Percentiles rank a stretch among this genome's conserved stretches.
phyloP scores from a whole-genome alignment of 1,140 invertebrate species.

The Ruditapes philippinarum region DNA sequence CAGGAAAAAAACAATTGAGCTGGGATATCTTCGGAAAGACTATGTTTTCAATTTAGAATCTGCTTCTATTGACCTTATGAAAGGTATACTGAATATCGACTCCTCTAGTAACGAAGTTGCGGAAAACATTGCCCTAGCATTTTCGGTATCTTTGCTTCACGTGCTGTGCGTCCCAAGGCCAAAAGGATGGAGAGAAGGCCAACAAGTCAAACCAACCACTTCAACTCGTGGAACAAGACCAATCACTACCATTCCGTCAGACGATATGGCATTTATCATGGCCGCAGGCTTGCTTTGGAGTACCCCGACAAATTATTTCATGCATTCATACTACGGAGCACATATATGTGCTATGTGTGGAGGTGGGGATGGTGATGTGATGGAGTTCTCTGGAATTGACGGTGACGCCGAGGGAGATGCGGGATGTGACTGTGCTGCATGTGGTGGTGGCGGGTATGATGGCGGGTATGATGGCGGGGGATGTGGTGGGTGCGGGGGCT shows the following conservation, averaged over 20 bases:
- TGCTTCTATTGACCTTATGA: slow-evolving; percentile 2
- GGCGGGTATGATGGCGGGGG: slow-evolving; percentile 21
- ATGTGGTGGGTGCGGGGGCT: neutral
- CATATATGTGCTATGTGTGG: slow-evolving; percentile 33
- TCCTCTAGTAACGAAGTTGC: slow-evolving; percentile 61
- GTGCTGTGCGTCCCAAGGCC: slow-evolving; percentile 70
- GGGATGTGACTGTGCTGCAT: slow-evolving; percentile 1
- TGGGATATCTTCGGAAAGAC: slow-evolving; percentile 13
- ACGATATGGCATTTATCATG: slow-evolving; percentile 43
- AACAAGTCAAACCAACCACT: slow-evolving; percentile 15
- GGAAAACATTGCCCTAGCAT: slow-evolving; percentile 72
- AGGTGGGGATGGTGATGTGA: neutral
- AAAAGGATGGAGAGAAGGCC: slow-evolving; percentile 15
- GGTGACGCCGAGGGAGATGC: neutral
- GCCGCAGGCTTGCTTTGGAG: slow-evolving; percentile 10
- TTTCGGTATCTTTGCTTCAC: slow-evolving; percentile 71
- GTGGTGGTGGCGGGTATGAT: slow-evolving; percentile 43
- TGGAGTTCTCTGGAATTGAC: neutral
- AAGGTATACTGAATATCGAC: neutral
- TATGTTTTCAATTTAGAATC: slow-evolving; percentile 7
- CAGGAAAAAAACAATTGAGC: neutral
- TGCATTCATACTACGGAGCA: neutral
- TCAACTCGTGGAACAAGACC: neutral
- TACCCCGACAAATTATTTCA: slow-evolving; percentile 30
- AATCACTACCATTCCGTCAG: slow-evolving; percentile 6